Evolutionary conservation across 1,140 invertebrate species (phyloP).

Genomic region (Trinorchestia longiramus): DNA sequence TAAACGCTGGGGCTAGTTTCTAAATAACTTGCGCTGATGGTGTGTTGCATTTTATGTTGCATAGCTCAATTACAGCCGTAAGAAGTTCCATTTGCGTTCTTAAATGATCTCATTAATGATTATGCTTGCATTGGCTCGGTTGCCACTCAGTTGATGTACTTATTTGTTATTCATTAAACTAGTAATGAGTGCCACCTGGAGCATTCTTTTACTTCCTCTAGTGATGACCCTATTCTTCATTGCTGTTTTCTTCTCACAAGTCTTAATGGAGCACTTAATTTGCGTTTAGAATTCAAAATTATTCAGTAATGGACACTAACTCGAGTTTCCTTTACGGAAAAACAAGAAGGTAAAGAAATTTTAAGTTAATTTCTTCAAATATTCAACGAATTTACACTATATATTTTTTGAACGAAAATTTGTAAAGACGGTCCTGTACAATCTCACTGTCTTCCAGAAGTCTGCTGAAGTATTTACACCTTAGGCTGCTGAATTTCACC

Average conservation of each 20-base stretch:
- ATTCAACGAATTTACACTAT: neutral
- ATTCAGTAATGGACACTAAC: neutral
- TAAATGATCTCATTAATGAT: neutral
- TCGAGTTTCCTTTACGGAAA: neutral
- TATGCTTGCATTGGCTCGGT: neutral
- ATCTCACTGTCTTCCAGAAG: neutral
- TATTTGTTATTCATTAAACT: neutral
- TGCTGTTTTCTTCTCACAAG: neutral
- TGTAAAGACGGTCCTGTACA: neutral
- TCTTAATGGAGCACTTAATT: neutral
- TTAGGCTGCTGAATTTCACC: neutral
- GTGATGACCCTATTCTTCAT: neutral
- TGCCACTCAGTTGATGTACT: neutral
- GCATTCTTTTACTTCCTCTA: neutral
- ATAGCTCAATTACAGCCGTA: neutral
- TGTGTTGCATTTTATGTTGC: neutral
- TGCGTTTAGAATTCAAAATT: neutral
- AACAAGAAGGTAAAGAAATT: neutral
- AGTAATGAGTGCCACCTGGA: neutral
- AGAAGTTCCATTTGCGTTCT: neutral
- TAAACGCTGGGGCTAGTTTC: neutral
- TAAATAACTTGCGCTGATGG: neutral
- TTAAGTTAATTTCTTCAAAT: neutral
- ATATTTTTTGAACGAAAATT: neutral
- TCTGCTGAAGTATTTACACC: too few relatives aligned